A percentile compares a stretch with the other conserved stretches of the same genome.
Evolutionary conservation across 1,140 invertebrate species (phyloP).

Genomic region (Heliconius melpomene): DNA sequence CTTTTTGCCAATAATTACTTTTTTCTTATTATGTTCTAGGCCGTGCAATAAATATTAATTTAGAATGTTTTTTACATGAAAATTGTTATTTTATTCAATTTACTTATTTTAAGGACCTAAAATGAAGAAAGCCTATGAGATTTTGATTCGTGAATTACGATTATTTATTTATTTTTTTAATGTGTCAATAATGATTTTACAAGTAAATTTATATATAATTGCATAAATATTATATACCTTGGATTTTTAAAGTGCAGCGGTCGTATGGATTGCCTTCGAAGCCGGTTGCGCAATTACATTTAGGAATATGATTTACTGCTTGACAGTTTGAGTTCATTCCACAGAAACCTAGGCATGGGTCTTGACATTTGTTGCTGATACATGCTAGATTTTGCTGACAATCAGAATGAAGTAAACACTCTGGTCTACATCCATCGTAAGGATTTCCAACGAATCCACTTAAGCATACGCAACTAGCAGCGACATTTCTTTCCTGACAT

Average conservation of each 20-base stretch:
- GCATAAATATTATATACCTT: conserved; percentile 75
- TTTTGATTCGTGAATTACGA: too few relatives aligned
- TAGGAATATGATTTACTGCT: conserved; percentile 88
- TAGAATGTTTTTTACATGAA: too few relatives aligned
- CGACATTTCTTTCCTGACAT: conserved; percentile 85
- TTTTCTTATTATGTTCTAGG: too few relatives aligned
- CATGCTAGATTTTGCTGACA: conserved; percentile 86
- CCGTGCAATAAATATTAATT: too few relatives aligned
- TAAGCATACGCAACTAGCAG: conserved; percentile 87
- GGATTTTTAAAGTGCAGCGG: conserved; percentile 77
- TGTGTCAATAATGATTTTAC: background rate
- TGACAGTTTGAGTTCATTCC: conserved; percentile 87
- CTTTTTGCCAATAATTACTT: too few relatives aligned
- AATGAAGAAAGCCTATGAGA: too few relatives aligned
- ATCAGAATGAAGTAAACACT: conserved; percentile 88
- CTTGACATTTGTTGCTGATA: conserved; percentile 87
- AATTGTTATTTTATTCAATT: too few relatives aligned
- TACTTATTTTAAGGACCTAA: too few relatives aligned
- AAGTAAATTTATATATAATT: background rate
- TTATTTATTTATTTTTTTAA: too few relatives aligned
- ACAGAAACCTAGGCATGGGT: conserved; percentile 89
- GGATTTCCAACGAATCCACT: conserved; percentile 88
- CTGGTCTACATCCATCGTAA: conserved; percentile 87
- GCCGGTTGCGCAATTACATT: conserved; percentile 84
- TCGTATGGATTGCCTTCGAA: conserved; percentile 87